A percentile compares a stretch with the other conserved stretches of the same genome.
These are phyloP conservation scores for Chaetophractus vellerosus DNA, from an alignment of 2,797 vertebrate species.

Conservation along the genomic window DNA sequence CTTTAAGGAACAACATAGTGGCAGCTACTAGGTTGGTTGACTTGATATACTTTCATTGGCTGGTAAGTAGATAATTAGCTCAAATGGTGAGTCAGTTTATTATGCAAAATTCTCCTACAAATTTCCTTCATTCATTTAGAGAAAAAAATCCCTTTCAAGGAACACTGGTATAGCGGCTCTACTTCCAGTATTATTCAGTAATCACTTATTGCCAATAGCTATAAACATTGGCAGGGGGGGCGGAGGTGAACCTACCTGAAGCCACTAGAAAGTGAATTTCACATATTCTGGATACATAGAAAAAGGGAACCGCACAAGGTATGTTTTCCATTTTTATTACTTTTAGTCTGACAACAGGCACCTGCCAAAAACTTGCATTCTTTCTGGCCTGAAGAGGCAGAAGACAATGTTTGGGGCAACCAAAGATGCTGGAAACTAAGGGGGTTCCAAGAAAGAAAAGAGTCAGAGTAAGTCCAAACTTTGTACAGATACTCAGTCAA, in stretches of 20 bases:
- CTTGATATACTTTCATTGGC: neutral
- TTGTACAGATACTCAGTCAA: neutral
- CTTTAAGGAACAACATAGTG: neutral
- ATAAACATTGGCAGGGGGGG: neutral
- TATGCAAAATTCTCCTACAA: neutral
- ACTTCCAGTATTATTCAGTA: neutral
- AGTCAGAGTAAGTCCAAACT: neutral
- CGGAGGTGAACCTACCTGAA: neutral
- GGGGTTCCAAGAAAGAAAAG: neutral
- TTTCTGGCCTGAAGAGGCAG: neutral
- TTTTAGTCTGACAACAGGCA: neutral
- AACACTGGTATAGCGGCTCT: neutral
- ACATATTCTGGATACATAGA: neutral
- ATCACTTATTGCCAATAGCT: neutral
- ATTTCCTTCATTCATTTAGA: neutral
- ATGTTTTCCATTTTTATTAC: neutral
- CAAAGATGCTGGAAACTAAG: neutral
- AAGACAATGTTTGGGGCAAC: no score
- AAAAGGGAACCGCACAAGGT: neutral
- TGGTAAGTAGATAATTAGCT: neutral
- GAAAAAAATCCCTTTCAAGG: neutral
- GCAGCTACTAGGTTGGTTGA: neutral
- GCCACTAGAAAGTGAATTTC: neutral
- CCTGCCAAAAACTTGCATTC: neutral
- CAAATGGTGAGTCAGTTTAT: neutral